Conservation (phyloP, 2,113 vertebrate species). For the Zosterops borbonicus region DNA sequence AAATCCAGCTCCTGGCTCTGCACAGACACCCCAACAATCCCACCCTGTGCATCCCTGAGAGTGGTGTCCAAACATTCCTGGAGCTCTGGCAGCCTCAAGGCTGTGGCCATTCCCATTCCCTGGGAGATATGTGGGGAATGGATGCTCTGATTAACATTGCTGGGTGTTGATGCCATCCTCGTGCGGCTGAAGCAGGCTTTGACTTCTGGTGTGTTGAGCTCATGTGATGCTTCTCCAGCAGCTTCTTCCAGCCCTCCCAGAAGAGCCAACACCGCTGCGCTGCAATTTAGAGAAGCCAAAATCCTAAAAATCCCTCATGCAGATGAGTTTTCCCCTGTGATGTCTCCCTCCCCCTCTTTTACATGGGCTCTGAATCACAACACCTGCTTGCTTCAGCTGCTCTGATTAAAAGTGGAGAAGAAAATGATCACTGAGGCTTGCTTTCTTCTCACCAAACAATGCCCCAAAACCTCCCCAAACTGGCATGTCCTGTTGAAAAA, state of each 20-base stretch:
- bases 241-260: neutral
- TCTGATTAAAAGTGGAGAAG: conserved; percentile 26
- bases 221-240: accelerated
- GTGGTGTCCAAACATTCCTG: accelerated
- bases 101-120: neutral
- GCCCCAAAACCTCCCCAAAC: conserved; percentile 23
- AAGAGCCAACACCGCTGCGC: accelerated
- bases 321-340: neutral
- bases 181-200: neutral
- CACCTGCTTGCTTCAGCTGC: conserved; percentile 63
- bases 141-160: neutral
- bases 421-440: conserved; percentile 38
- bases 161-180: neutral
- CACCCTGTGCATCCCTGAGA: neutral
- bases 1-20: neutral
- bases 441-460: conserved; percentile 61
- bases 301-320: neutral
- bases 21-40: neutral
- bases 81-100: neutral
- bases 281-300: neutral
- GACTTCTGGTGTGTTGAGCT: neutral
- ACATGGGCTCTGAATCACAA: neutral
- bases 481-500: neutral
- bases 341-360: neutral
- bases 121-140: accelerated